phyloP scores from a whole-genome alignment of 2,797 vertebrate genomes.

The Meda fulgida region DNA sequence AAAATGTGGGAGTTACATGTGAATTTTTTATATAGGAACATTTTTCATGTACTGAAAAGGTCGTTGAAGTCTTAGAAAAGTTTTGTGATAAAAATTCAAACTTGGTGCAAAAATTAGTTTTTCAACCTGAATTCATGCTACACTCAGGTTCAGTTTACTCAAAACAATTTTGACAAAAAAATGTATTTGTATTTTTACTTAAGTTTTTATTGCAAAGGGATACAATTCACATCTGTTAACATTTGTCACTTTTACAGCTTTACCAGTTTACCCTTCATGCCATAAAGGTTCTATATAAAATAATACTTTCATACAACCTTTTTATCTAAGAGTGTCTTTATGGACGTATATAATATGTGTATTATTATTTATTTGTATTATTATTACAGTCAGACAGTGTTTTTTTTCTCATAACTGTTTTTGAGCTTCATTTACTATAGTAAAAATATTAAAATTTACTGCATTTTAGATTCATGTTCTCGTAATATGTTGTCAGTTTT shows the following conservation, averaged over 20 bases:
- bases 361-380: neutral
- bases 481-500: slow-evolving; percentile 51
- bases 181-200: too few relatives aligned
- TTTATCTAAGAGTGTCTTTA: neutral
- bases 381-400: neutral
- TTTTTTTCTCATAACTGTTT: neutral
- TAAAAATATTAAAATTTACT: neutral
- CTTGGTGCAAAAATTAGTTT: neutral
- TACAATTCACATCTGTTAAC: too few relatives aligned
- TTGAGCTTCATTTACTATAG: neutral
- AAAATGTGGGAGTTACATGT: neutral
- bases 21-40: neutral
- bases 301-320: too few relatives aligned
- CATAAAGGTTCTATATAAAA: neutral
- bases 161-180: too few relatives aligned
- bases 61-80: neutral
- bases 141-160: neutral
- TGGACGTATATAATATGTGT: neutral
- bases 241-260: too few relatives aligned
- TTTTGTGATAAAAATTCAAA: neutral
- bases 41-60: neutral
- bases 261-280: neutral
- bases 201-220: too few relatives aligned
- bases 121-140: neutral
- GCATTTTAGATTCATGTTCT: neutral